Percentiles rank a stretch among this genome's conserved stretches.
phyloP scores from a whole-genome alignment of 2,797 vertebrate genomes.

The Scolopax rusticola region DNA sequence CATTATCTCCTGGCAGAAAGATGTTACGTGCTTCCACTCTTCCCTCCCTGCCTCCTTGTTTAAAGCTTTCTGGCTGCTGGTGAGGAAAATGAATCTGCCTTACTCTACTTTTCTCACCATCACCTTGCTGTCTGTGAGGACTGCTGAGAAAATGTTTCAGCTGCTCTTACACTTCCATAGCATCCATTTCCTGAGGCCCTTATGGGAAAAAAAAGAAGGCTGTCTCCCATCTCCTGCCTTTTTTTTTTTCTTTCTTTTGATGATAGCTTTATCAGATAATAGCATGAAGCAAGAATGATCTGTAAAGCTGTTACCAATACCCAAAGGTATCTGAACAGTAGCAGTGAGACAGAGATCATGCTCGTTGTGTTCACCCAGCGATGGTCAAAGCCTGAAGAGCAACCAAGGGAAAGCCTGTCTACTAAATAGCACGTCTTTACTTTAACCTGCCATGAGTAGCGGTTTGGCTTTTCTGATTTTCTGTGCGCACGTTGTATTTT shows the following conservation, averaged over 20 bases:
- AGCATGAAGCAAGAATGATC: not conserved
- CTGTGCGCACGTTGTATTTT: rapidly evolving
- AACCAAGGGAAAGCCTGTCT: not conserved
- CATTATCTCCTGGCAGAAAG: slow-evolving; percentile 28
- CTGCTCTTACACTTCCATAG: slow-evolving; percentile 16
- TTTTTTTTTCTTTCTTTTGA: not conserved
- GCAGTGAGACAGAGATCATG: not conserved
- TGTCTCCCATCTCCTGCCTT: slow-evolving; percentile 3
- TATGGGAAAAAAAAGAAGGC: not conserved
- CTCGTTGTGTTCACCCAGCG: not conserved
- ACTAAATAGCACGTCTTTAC: not conserved
- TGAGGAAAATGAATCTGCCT: slow-evolving; percentile 30
- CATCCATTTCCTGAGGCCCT: slow-evolving; percentile 44
- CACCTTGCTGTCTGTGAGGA: slow-evolving; percentile 5
- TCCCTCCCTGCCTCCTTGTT: not conserved
- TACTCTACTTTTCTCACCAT: slow-evolving; percentile 1
- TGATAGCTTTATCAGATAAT: slow-evolving; percentile 41
- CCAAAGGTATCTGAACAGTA: not conserved
- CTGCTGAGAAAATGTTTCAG: slow-evolving; percentile 40
- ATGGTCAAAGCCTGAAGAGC: not conserved
- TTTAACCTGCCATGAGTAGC: not conserved
- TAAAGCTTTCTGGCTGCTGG: slow-evolving; percentile 24
- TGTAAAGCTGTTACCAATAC: slow-evolving; percentile 12
- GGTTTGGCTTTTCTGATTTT: not conserved
- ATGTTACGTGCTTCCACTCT: not conserved